A percentile compares a stretch with the other conserved stretches of the same genome.
Evolutionary conservation across 2,888 invertebrate genomes (phyloP).

Genomic region (Chymomyza caudatula): DNA sequence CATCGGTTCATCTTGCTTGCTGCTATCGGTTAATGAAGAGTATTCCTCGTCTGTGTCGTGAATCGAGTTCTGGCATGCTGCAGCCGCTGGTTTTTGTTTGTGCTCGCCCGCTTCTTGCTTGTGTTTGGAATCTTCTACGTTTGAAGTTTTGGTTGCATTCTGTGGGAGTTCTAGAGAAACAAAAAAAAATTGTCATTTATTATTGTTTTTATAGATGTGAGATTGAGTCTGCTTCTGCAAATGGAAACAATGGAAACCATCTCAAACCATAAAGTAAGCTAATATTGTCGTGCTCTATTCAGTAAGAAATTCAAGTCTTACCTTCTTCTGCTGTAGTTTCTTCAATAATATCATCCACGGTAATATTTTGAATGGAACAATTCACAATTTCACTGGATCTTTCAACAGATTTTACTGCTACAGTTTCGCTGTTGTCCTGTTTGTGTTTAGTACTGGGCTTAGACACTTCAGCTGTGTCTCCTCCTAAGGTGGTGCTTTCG

Average conservation of each 20-base stretch:
- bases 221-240: too few relatives aligned
- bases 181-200: not conserved
- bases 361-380: slow-evolving; percentile 8
- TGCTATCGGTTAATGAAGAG: slow-evolving; percentile 67
- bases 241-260: too few relatives aligned
- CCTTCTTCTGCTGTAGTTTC: slow-evolving; percentile 21
- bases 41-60: slow-evolving; percentile 70
- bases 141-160: not conserved
- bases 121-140: slow-evolving; percentile 4
- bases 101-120: not conserved
- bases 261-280: too few relatives aligned
- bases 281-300: too few relatives aligned
- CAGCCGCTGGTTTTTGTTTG: slow-evolving; percentile 21
- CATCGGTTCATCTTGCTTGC: slow-evolving; percentile 57
- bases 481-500: slow-evolving; percentile 50
- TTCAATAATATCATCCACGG: slow-evolving; percentile 1
- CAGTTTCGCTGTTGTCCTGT: not conserved
- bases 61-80: slow-evolving; percentile 39
- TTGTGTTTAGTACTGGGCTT: not conserved
- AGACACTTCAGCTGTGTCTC: slow-evolving; percentile 36
- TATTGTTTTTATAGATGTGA: too few relatives aligned
- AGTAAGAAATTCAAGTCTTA: slow-evolving; percentile 3
- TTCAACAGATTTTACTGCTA: not conserved
- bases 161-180: not conserved
- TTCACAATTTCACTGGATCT: slow-evolving; percentile 11